Base-by-base conservation (phyloP, 2,797 vertebrate species). In the Sebastes aleutianus region DNA sequence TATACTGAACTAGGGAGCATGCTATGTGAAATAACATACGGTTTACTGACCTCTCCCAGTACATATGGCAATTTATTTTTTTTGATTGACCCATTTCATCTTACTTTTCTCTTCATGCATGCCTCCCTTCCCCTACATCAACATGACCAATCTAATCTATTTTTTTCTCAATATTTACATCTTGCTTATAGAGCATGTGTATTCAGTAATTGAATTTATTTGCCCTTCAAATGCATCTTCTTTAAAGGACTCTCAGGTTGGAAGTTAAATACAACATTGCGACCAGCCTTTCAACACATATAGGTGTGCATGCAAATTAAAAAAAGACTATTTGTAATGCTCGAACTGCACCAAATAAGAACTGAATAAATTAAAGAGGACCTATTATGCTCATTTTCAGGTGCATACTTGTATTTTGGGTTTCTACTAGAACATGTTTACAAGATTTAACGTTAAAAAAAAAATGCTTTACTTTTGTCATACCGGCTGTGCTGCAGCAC, bases 11-110 rank as follows among this genome's bases (percentile, higher is more conserved):
- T 18, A 20, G 31, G 50, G 31, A 47, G 57, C 77, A 64, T 22
- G 34, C 27, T 29, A 3, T 80, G 72, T 85, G 65, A 79, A 83
- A 65, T 73, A 74, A 47, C 20, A 39, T 56, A 11, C 16, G 47
- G 5, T 67, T 78, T 32, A 20, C 56, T 69, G 10, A 79, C 24
- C 62, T 75, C 12, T 34, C 14, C 11, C 4, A n/a, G 16, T 26
- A 68, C 26, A 65, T 24, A 57, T 10, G 68, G 10, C 5, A 68
- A n/a, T 59, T 29, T 66, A 0, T 72, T 61, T 56, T 26, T 34
- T 72, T 61, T 63, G 6, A 82, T 50, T 50, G 26, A 22, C 13
- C 36, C 31, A 36, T 74, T 83, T 74, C 24, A 81, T 68, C 32
- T 12, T 20, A 57, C 10, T 69, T 70, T 53, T n/a, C 24, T 66